Base-by-base conservation (phyloP, 2,113 vertebrate species). In the Eulemur macaco region DNA sequence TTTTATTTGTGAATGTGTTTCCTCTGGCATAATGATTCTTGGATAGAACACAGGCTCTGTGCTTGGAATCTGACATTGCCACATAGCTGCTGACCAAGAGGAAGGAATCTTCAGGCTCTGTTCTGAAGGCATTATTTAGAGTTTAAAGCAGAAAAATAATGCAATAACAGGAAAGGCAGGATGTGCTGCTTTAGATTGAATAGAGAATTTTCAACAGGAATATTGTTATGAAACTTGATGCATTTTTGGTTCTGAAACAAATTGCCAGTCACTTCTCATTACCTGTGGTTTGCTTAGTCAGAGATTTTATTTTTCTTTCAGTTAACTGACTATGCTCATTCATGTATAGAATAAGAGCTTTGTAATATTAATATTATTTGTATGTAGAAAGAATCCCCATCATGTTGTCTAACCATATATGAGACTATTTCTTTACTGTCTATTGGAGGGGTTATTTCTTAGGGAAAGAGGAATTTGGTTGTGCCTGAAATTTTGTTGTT, bases 231-330 rank as follows among this genome's bases (percentile, higher is more conserved):
- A 78, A 52, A 31, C 21, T 66, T 69, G 9, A 50, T 73, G 10
- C 2, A n/a, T 34, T 64, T 95, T 96, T 69, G 25, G 8, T 76
- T 66, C 39, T 68, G 64, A 87, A 95, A 89, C 37, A 95, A 56
- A 64, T 37, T 50, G 39, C 50, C 14, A 50, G 0, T 82, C 39
- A 50, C 0, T 71, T 81, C 54, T 31, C 4, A 1, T 90, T 78
- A 60, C 31, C 45, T 81, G 4, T 20, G 5, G 37, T 83, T 90
- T 47, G 54, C 58, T 89, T 66, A 73, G 15, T 82, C 54, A 58
- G 9, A 80, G 54, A 39, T n/a, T 66, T 83, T 76, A 31, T n/a
- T 76, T 68, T 91, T 60, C 8, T 89, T 86, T 81, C 27, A 27
- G 18, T 86, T 69, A 37, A 64, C 31, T 95, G 25, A 54, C 14